Evolutionary conservation across 2,113 vertebrate genomes (phyloP).

Genomic region (Gasterosteus nipponicus): DNA sequence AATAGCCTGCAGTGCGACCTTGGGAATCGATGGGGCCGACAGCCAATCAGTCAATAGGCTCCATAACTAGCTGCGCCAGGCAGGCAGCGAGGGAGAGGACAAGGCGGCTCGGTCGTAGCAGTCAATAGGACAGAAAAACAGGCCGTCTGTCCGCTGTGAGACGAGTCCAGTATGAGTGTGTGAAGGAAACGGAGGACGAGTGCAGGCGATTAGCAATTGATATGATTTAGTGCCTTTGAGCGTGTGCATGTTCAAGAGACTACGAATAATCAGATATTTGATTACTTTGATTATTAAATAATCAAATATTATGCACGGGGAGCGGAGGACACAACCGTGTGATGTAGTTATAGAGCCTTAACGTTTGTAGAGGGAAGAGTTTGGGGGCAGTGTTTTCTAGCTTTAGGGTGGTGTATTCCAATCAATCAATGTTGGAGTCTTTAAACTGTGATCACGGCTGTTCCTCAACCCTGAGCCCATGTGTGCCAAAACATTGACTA

Average conservation of each 20-base stretch:
- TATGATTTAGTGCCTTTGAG: neutral
- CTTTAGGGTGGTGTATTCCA: no score
- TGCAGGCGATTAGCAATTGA: conserved; percentile 5
- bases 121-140: conserved; percentile 60
- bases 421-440: neutral
- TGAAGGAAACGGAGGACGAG: conserved; percentile 7
- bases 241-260: neutral
- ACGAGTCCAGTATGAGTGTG: conserved; percentile 28
- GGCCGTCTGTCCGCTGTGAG: conserved; percentile 35
- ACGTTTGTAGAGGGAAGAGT: neutral
- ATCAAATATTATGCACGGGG: no score
- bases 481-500: neutral
- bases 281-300: no score
- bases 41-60: conserved; percentile 71
- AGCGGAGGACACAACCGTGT: no score
- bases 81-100: conserved; percentile 22
- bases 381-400: neutral
- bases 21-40: conserved; percentile 65
- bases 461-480: neutral
- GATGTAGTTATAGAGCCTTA: neutral
- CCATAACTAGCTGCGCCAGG: conserved; percentile 57
- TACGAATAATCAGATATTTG: neutral
- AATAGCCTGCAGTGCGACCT: conserved; percentile 57
- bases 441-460: neutral
- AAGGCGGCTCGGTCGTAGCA: conserved; percentile 16